phyloP scores from a whole-genome alignment of 1,140 invertebrate genomes.

The Pectinophora gossypiella region DNA sequence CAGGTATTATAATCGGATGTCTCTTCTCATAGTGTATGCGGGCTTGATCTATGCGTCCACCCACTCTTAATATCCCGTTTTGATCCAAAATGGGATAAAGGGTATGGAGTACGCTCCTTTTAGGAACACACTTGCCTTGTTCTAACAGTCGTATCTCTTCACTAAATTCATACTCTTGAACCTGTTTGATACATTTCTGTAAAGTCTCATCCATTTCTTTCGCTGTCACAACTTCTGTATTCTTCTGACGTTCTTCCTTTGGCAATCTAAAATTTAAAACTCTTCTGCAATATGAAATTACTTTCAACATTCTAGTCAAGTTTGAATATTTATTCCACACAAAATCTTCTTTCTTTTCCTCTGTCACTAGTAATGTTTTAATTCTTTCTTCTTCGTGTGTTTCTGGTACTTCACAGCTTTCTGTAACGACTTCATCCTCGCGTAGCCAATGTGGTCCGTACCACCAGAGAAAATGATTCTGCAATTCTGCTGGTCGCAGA shows the following conservation, averaged over 20 bases:
- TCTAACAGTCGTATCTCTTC: slow-evolving; percentile 5
- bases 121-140: neutral
- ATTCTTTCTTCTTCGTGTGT: slow-evolving; percentile 24
- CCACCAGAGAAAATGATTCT: slow-evolving; percentile 18
- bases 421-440: slow-evolving; percentile 3
- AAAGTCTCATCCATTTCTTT: slow-evolving; percentile 5
- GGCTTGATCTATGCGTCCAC: neutral
- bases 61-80: slow-evolving; percentile 7
- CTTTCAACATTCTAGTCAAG: slow-evolving; percentile 20
- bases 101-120: slow-evolving; percentile 1
- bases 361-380: slow-evolving; percentile 8
- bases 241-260: slow-evolving; percentile 3
- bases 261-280: slow-evolving; percentile 16
- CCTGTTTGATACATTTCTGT: slow-evolving; percentile 2
- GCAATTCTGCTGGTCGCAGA: slow-evolving; percentile 12
- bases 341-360: slow-evolving; percentile 9
- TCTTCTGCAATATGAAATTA: slow-evolving; percentile 23
- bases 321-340: slow-evolving; percentile 24
- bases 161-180: slow-evolving; percentile 3
- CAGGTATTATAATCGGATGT: slow-evolving; percentile 10
- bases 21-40: slow-evolving; percentile 2
- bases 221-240: neutral
- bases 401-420: slow-evolving; percentile 1
- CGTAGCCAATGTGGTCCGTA: slow-evolving; percentile 14
- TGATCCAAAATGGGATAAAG: slow-evolving; percentile 9